These are phyloP conservation scores for Syngnathus rostellatus DNA, from an alignment of 2,797 vertebrate genomes.

Conservation along the genomic window DNA sequence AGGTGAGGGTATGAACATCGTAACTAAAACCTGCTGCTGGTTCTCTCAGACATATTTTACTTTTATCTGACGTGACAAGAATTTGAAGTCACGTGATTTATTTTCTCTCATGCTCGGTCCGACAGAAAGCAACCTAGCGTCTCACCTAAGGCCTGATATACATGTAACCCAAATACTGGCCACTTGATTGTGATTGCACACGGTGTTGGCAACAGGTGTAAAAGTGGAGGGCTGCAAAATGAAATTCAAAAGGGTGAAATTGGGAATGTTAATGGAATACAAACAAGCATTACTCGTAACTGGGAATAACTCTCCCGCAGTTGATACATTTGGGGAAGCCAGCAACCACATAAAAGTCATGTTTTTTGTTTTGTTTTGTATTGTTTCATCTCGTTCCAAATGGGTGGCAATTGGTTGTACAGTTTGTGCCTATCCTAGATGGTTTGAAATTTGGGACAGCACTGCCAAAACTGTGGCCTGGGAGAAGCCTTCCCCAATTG, in stretches of 20 bases:
- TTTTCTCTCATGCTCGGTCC: neutral
- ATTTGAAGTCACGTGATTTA: neutral
- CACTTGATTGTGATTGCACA: neutral
- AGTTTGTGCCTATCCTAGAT: neutral
- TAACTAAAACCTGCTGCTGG: neutral
- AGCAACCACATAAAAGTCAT: neutral
- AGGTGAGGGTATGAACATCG: conserved; percentile 74
- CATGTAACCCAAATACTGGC: neutral
- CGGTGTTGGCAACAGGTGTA: neutral
- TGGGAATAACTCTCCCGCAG: neutral
- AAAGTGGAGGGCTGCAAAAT: neutral
- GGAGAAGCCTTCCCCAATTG: neutral
- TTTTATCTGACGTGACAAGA: neutral
- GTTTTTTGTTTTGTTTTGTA: neutral
- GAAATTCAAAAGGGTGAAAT: neutral
- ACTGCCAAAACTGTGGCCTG: neutral
- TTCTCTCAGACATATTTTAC: neutral
- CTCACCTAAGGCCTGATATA: neutral
- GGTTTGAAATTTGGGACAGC: too few relatives aligned
- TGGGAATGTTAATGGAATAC: neutral
- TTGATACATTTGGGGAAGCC: neutral
- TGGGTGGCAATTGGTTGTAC: neutral
- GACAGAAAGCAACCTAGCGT: neutral
- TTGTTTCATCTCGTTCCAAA: neutral
- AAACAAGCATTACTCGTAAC: neutral